Base-by-base conservation (phyloP, 2,888 invertebrate genomes). In the Cephus pulcher region DNA sequence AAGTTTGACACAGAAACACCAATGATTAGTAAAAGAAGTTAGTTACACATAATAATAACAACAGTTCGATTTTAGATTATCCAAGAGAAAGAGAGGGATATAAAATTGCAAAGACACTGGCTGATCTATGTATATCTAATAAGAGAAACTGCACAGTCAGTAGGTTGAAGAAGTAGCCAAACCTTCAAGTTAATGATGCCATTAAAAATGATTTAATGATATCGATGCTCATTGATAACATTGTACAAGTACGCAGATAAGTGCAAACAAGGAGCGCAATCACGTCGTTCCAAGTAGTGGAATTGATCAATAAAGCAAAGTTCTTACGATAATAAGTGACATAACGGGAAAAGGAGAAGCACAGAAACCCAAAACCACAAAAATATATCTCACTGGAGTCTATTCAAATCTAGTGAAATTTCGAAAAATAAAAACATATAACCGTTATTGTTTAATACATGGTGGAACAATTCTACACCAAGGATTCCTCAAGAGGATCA, bases 401-500 rank as follows among this genome's bases (percentile, higher is more conserved):
- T 23, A 23, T 23, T 2, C 9, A 56, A 56, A 23, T 56, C 9
- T 6, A 56, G 23, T 56, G 56, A 40, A 40, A 23, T 56, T 56
- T 56, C 56, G 56, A 56, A 56, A 56, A 56, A 56, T 23, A 23
- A 23, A 56, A 56, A 23, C 9, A 56, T 40, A 37, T 40, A 15
- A 40, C 56, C 56, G 56, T 23, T 56, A 56, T 56, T 23, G 2
- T 23, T 56, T 23, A 56, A 56, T 3, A 3, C 23, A 56, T 23
- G 23, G 56, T 56, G 23, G 71, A 1, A 34, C 6, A 33, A 34
- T 74, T 80, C 81, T 84, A 86, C 74, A 87, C 83, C 81, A 85
- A 77, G 34, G 86, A 86, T 74, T 87, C 85, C 34, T 80, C 75
- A 33, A 76, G 78, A 4, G 85, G 82, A 78, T 85, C 83, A 77